phyloP scores from a whole-genome alignment of 2,797 vertebrate genomes.

The Rhinella marina region DNA sequence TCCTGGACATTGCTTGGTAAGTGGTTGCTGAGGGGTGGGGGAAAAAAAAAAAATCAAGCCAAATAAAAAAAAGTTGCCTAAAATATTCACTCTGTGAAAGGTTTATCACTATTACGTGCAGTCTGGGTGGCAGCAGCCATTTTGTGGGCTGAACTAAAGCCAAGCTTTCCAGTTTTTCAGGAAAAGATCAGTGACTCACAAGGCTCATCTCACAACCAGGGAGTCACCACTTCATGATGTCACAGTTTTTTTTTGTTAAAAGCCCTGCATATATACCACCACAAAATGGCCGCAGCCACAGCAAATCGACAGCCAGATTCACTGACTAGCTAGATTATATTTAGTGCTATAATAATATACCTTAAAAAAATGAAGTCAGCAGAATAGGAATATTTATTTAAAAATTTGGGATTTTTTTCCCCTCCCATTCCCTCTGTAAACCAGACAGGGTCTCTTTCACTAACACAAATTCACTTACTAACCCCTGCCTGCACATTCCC shows the following conservation, averaged over 20 bases:
- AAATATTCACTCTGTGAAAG: no score
- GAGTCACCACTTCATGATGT: not conserved
- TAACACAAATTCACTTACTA: slow-evolving; percentile 11
- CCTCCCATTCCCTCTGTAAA: not conserved
- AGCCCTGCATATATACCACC: not conserved
- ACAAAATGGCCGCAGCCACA: not conserved
- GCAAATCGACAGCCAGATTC: not conserved
- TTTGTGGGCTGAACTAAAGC: not conserved
- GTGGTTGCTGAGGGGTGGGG: no score
- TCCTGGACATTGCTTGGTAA: no score
- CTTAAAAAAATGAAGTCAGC: not conserved
- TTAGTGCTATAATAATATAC: not conserved
- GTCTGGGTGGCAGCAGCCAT: not conserved
- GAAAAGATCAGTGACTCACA: not conserved
- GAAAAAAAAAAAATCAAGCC: no score
- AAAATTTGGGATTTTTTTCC: not conserved
- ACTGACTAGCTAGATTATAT: not conserved
- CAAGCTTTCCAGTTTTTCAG: not conserved
- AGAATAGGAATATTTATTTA: not conserved
- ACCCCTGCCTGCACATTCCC: slow-evolving; percentile 1
- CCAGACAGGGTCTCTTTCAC: slow-evolving; percentile 23
- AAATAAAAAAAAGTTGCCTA: no score
- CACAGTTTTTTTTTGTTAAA: not conserved
- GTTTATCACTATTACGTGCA: no score
- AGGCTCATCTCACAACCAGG: no score